Percentiles rank a stretch among this genome's conserved stretches.
Conservation (phyloP, 2,113 vertebrate genomes). For the Pituophis catenifer region DNA sequence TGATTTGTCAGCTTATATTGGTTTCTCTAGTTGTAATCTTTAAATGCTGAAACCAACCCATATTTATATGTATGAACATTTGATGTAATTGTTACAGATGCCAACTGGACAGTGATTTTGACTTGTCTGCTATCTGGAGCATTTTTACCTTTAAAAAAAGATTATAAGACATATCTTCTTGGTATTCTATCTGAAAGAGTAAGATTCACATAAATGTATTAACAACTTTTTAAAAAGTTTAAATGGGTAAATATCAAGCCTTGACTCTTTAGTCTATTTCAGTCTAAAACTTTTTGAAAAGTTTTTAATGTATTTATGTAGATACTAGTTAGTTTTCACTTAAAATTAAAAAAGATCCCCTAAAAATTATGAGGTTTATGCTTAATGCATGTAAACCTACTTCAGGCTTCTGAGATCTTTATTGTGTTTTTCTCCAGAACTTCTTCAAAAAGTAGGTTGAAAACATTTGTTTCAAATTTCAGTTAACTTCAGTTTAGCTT, state of each 20-base stretch:
- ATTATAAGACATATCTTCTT: neutral
- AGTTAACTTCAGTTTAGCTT: neutral
- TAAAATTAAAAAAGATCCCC: neutral
- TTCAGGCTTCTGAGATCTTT: neutral
- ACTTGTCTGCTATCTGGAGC: neutral
- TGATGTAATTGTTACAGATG: neutral
- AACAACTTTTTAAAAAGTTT: neutral
- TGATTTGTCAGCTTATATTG: neutral
- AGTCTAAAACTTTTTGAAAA: neutral
- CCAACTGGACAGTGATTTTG: neutral
- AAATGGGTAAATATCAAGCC: neutral
- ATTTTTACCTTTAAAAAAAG: neutral
- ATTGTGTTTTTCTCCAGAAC: neutral
- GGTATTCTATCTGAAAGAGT: neutral
- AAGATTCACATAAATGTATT: neutral
- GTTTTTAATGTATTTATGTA: neutral
- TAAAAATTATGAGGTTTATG: neutral
- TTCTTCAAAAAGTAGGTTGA: neutral
- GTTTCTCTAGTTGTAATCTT: neutral
- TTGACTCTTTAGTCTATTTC: neutral
- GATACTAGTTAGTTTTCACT: neutral
- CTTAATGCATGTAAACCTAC: neutral
- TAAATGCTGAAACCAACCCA: neutral
- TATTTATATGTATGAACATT: neutral
- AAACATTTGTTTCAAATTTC: neutral